Percentiles rank a stretch among this genome's conserved stretches.
Conservation (phyloP, 2,888 invertebrate species). For the Hoplodrina blanda region DNA sequence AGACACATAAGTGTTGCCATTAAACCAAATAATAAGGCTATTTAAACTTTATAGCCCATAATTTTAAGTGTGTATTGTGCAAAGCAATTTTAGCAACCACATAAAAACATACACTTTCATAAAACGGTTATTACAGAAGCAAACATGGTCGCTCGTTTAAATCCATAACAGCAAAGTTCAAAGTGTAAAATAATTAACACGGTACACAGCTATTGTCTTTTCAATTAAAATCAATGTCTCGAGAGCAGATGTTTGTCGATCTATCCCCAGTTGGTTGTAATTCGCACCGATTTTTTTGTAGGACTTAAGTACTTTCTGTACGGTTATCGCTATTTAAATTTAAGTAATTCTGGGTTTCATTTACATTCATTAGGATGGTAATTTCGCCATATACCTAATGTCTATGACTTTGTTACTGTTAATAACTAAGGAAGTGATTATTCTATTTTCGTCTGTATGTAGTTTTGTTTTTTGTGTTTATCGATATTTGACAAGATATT, state of each 20-base stretch:
- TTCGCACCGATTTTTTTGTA: slow-evolving; percentile 13
- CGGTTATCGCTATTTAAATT: neutral
- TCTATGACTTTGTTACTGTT: neutral
- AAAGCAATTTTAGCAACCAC: slow-evolving; percentile 34
- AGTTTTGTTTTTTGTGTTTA: too few species aligned
- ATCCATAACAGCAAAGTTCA: slow-evolving; percentile 32
- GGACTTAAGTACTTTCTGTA: neutral
- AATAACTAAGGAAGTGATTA: too few species aligned
- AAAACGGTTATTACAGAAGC: slow-evolving; percentile 53
- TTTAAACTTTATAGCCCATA: slow-evolving; percentile 41
- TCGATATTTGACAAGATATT: too few species aligned
- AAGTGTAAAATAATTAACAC: slow-evolving; percentile 48
- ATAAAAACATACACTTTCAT: slow-evolving; percentile 45
- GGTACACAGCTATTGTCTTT: slow-evolving; percentile 43
- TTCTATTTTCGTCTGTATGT: too few species aligned
- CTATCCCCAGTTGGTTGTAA: neutral
- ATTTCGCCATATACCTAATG: slow-evolving; percentile 1
- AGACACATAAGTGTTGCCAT: slow-evolving; percentile 14
- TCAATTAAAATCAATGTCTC: slow-evolving; percentile 56
- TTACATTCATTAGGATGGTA: slow-evolving; percentile 12
- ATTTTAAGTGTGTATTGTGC: slow-evolving; percentile 34
- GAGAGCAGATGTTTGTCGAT: slow-evolving; percentile 25
- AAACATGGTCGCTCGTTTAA: slow-evolving; percentile 42
- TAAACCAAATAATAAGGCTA: slow-evolving; percentile 35
- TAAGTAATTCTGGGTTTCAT: neutral